phyloP scores from a whole-genome alignment of 2,113 vertebrate genomes.

The Gopherus evgoodei region DNA sequence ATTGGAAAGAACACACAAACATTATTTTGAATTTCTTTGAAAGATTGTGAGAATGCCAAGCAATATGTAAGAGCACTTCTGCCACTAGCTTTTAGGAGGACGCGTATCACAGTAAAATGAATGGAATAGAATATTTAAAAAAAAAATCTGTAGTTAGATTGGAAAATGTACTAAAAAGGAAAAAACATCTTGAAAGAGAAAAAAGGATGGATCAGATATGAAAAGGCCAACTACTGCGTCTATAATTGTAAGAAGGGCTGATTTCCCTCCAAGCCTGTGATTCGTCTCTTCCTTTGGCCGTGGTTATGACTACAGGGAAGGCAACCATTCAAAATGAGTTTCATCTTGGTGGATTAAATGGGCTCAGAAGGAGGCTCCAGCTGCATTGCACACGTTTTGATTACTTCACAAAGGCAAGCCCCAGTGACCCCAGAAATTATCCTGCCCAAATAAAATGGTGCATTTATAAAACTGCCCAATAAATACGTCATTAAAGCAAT shows the following conservation, averaged over 20 bases:
- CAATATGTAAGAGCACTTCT: slow-evolving; percentile 23
- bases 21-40: neutral
- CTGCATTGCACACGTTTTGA: slow-evolving; percentile 26
- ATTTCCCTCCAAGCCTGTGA: slow-evolving; percentile 17
- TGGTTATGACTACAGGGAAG: neutral
- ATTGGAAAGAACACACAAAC: neutral
- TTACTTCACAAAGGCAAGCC: neutral
- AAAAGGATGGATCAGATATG: neutral
- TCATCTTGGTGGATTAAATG: slow-evolving; percentile 25
- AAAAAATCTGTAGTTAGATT: neutral
- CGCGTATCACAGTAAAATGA: slow-evolving; percentile 20
- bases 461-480: neutral
- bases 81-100: neutral
- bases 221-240: rapidly evolving
- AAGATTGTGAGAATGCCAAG: neutral
- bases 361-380: neutral
- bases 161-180: slow-evolving; percentile 30
- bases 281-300: neutral
- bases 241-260: neutral
- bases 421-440: rapidly evolving
- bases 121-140: neutral
- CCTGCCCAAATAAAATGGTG: neutral
- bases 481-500: neutral
- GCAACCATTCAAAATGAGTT: slow-evolving; percentile 12
- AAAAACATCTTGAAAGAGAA: slow-evolving; percentile 8